Percentiles rank a stretch among this genome's conserved stretches.
Evolutionary conservation across 1,140 invertebrate genomes (phyloP).

Genomic region (Drosophila ogumai): DNA sequence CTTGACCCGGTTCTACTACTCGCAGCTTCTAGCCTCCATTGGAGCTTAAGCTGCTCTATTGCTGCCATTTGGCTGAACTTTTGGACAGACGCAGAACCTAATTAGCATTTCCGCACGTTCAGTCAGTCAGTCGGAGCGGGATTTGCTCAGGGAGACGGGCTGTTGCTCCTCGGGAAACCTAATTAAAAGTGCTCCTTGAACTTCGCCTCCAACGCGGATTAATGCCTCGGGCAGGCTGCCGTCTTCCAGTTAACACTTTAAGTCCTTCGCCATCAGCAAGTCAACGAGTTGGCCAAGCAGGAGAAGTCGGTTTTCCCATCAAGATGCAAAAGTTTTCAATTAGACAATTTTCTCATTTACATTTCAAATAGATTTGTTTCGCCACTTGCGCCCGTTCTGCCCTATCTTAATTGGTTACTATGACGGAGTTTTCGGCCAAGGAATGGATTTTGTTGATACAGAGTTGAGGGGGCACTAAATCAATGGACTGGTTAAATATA

Average conservation of each 20-base stretch:
- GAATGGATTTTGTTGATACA: slow-evolving; percentile 1
- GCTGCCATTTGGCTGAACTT: slow-evolving; percentile 31
- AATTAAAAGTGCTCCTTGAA: slow-evolving; percentile 72
- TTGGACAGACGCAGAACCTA: slow-evolving; percentile 59
- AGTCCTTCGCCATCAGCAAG: slow-evolving; percentile 42
- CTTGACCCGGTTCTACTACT: slow-evolving; percentile 71
- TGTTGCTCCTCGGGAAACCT: slow-evolving; percentile 48
- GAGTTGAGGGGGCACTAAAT: slow-evolving; percentile 5
- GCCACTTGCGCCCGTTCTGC: slow-evolving; percentile 55
- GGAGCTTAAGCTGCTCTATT: slow-evolving; percentile 14
- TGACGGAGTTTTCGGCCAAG: slow-evolving; percentile 31
- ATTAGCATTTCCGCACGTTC: slow-evolving; percentile 76
- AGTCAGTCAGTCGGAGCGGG: slow-evolving; percentile 28
- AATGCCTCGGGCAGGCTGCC: slow-evolving; percentile 50
- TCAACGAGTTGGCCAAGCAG: background rate
- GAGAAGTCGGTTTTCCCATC: slow-evolving; percentile 8
- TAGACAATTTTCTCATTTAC: slow-evolving; percentile 73
- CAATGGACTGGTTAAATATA: slow-evolving; percentile 2
- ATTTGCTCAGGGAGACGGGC: slow-evolving; percentile 25
- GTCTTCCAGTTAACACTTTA: slow-evolving; percentile 70
- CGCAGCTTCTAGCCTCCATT: slow-evolving; percentile 55
- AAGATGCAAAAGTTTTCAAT: slow-evolving; percentile 76
- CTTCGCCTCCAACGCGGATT: slow-evolving; percentile 48
- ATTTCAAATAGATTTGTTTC: slow-evolving; percentile 74
- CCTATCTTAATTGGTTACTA: slow-evolving; percentile 64